Percentiles rank a stretch among this genome's conserved stretches.
Evolutionary conservation across 2,113 vertebrate species (phyloP).

Genomic region (Brevimyrus niger): DNA sequence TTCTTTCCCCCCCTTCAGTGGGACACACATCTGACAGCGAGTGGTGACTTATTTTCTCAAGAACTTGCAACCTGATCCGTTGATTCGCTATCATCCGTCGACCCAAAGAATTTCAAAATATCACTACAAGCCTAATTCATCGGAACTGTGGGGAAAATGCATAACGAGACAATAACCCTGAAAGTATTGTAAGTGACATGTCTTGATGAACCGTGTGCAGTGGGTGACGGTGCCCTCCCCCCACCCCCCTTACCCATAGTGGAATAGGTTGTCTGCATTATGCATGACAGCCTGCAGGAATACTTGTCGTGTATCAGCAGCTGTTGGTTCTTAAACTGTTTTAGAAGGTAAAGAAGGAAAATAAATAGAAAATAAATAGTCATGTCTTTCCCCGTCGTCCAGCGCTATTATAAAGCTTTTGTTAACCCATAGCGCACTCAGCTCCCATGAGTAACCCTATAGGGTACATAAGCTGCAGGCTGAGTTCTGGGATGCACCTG

Average conservation of each 20-base stretch:
- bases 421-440: not conserved
- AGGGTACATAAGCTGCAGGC: slow-evolving; percentile 4
- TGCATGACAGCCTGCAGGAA: not conserved
- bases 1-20: not conserved
- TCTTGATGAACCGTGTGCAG: not conserved
- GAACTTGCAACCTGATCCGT: not conserved
- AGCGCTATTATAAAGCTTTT: not conserved
- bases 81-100: not conserved
- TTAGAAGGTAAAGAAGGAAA: not conserved
- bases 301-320: not conserved
- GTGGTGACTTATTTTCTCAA: not conserved
- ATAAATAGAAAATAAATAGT: not conserved
- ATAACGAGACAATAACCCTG: not conserved
- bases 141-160: not conserved
- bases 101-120: not conserved
- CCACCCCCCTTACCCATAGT: not conserved
- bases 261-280: not conserved
- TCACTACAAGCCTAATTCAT: not conserved
- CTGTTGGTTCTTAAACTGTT: not conserved
- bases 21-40: not conserved
- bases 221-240: not conserved
- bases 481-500: not conserved
- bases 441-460: not conserved
- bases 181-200: not conserved
- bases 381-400: not conserved